Evolutionary conservation across 2,113 vertebrate species (phyloP).

Genomic region (Cryptotis parvus): DNA sequence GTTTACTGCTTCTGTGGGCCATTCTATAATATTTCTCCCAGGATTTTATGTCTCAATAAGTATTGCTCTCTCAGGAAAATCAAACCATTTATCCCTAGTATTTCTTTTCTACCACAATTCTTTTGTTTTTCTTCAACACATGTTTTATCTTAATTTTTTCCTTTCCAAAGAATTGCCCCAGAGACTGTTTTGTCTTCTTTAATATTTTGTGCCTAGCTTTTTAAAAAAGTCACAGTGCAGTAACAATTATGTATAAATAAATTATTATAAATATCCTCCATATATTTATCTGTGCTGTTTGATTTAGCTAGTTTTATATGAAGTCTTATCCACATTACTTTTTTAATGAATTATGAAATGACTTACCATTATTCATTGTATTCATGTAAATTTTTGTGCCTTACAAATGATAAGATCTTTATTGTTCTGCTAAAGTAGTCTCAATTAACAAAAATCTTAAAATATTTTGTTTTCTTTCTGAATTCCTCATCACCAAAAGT

Average conservation of each 20-base stretch:
- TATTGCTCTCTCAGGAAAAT: not conserved
- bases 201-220: constrained; percentile 6
- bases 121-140: not conserved
- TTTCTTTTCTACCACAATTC: not conserved
- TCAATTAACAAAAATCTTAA: constrained; percentile 14
- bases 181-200: constrained; percentile 43
- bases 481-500: constrained; percentile 27
- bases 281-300: constrained; percentile 64
- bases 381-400: constrained; percentile 59
- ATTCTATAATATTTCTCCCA: no score
- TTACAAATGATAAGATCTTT: constrained; percentile 63
- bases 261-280: constrained; percentile 57
- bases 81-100: not conserved
- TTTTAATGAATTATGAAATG: constrained; percentile 76
- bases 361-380: constrained; percentile 60
- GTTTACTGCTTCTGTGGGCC: not conserved
- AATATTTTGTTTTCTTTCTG: constrained; percentile 43
- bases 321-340: constrained; percentile 59
- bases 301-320: constrained; percentile 65
- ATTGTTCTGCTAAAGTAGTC: constrained; percentile 46
- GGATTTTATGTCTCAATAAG: not conserved
- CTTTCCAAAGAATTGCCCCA: constrained; percentile 13
- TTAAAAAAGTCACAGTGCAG: constrained; percentile 60
- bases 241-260: constrained; percentile 55
- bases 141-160: constrained; percentile 21